These are phyloP conservation scores for Melanotaenia nigrans DNA, from an alignment of 2,797 vertebrate genomes.

Conservation along the genomic window DNA sequence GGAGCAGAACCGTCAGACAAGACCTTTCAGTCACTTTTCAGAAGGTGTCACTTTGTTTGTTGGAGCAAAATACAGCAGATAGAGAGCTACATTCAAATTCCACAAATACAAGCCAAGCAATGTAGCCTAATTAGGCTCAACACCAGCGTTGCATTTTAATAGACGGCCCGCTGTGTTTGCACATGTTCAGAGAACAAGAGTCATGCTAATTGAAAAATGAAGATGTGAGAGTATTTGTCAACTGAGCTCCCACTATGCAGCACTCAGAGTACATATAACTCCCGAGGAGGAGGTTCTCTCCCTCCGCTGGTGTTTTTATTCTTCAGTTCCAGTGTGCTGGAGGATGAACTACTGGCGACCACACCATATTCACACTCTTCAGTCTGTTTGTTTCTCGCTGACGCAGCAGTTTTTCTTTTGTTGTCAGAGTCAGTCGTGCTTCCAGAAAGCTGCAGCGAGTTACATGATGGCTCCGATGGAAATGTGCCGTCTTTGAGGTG, in stretches of 20 bases:
- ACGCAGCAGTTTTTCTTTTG: conserved; percentile 28
- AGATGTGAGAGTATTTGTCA: conserved; percentile 83
- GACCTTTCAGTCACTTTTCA: conserved; percentile 26
- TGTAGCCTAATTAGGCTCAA: conserved; percentile 85
- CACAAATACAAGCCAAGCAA: conserved; percentile 80
- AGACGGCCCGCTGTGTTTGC: conserved; percentile 83
- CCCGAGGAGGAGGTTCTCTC: conserved; percentile 43
- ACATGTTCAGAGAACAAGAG: conserved; percentile 85
- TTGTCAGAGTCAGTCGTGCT: too few relatives aligned
- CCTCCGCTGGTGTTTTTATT: conserved; percentile 7
- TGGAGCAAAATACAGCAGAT: conserved; percentile 57
- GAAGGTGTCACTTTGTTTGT: conserved; percentile 69
- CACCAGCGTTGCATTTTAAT: conserved; percentile 85
- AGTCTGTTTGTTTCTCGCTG: conserved; percentile 7
- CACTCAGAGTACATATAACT: conserved; percentile 64
- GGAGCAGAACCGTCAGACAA: not conserved
- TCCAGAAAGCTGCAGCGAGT: conserved; percentile 35
- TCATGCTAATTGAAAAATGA: conserved; percentile 87
- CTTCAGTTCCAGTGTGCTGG: not conserved
- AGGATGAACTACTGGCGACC: too few relatives aligned
- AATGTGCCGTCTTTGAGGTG: conserved; percentile 44
- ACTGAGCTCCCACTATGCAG: conserved; percentile 68
- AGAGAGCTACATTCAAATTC: conserved; percentile 77
- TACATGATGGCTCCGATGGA: conserved; percentile 44
- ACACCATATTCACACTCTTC: not conserved